phyloP scores from a whole-genome alignment of 2,797 vertebrate species.

The Enoplosus armatus region DNA sequence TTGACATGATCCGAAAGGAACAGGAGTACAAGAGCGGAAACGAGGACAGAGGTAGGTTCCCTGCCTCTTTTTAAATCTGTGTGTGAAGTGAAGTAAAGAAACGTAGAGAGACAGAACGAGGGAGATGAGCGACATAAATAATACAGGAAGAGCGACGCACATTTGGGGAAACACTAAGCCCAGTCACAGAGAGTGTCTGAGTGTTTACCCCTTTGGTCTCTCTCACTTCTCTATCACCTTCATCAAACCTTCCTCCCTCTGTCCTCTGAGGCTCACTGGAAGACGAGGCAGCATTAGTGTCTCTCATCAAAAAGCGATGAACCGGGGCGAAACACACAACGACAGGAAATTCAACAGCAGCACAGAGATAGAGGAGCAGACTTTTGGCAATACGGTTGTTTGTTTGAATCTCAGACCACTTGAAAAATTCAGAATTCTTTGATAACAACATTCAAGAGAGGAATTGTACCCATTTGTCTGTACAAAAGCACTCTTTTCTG shows the following conservation, averaged over 20 bases:
- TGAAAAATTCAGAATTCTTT: background rate
- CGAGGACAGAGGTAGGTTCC: background rate
- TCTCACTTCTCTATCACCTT: slow-evolving; percentile 15
- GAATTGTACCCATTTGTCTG: background rate
- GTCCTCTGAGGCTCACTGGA: slow-evolving; percentile 27
- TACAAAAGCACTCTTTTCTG: too few relatives aligned
- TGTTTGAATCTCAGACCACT: slow-evolving; percentile 26
- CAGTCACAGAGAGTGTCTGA: slow-evolving; percentile 1
- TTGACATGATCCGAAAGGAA: background rate
- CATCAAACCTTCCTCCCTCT: slow-evolving; percentile 10
- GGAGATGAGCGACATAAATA: slow-evolving; percentile 29
- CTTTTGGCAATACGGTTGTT: slow-evolving; percentile 11
- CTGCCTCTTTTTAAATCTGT: background rate
- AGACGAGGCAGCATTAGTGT: slow-evolving; percentile 2
- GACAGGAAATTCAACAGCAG: slow-evolving; percentile 8
- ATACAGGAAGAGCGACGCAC: slow-evolving; percentile 4
- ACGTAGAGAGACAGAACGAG: background rate
- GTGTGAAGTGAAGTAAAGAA: slow-evolving; percentile 2
- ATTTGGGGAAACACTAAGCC: slow-evolving; percentile 16
- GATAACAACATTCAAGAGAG: background rate
- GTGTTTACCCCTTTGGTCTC: slow-evolving; percentile 47
- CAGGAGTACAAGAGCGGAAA: background rate
- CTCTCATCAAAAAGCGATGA: slow-evolving; percentile 40
- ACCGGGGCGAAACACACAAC: slow-evolving; percentile 1
- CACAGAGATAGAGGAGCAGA: slow-evolving; percentile 7